Percentiles rank a stretch among this genome's conserved stretches.
These are phyloP conservation scores for Oscheius myriophilus DNA, from an alignment of 2,888 invertebrate genomes.

Conservation along the genomic window DNA sequence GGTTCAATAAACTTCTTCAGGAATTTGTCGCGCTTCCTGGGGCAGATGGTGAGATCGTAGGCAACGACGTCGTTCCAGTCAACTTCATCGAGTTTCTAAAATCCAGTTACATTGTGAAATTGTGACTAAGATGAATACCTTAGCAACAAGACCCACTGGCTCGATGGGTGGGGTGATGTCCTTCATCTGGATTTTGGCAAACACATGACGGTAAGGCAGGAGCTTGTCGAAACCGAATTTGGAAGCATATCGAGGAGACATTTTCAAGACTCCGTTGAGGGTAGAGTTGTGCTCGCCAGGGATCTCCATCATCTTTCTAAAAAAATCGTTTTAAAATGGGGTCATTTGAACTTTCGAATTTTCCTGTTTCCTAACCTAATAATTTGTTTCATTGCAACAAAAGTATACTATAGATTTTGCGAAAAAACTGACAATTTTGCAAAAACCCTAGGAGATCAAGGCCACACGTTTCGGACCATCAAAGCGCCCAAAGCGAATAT, in stretches of 20 bases:
- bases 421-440: no score
- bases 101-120: not conserved
- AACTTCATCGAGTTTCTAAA: constrained; percentile 36
- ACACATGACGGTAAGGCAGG: constrained; percentile 32
- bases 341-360: no score
- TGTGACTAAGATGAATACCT: constrained; percentile 8
- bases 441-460: no score
- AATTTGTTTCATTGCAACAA: no score
- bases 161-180: constrained; percentile 34
- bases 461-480: no score
- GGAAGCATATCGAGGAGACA: constrained; percentile 35
- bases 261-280: constrained; percentile 38
- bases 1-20: constrained; percentile 35
- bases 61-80: constrained; percentile 33
- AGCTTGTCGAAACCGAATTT: constrained; percentile 41
- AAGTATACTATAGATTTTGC: no score
- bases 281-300: constrained; percentile 36
- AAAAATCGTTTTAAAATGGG: no score
- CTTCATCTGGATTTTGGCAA: constrained; percentile 26
- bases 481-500: no score
- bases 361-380: no score
- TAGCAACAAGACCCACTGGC: constrained; percentile 28
- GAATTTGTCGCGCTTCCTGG: constrained; percentile 33
- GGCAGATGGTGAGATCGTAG: constrained; percentile 41
- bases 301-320: constrained; percentile 35